Evolutionary conservation across 2,113 vertebrate species (phyloP).

Genomic region (Rhabdornis inornatus): DNA sequence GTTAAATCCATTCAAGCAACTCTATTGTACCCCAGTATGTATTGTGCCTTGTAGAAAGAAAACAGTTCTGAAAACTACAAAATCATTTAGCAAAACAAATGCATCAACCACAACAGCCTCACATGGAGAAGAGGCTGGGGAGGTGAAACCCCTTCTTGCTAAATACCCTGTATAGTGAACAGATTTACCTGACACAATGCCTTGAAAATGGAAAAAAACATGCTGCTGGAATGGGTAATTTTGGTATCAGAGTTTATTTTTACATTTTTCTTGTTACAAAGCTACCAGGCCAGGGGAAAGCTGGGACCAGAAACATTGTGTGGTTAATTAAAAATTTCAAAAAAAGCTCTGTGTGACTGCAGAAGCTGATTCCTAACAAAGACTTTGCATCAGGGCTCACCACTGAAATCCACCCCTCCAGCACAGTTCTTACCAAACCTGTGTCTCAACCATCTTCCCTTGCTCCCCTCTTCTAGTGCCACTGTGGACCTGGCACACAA

Average conservation of each 20-base stretch:
- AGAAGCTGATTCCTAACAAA: not conserved
- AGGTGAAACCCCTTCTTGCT: not conserved
- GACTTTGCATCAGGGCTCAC: not conserved
- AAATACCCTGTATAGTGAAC: not conserved
- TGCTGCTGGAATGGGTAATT: not conserved
- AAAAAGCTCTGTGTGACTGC: not conserved
- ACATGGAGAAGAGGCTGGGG: not conserved
- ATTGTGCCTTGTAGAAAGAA: not conserved
- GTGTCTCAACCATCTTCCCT: not conserved
- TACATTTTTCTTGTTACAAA: not conserved
- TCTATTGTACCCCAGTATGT: not conserved
- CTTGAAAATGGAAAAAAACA: not conserved
- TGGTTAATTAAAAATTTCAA: not conserved
- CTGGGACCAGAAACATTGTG: not conserved
- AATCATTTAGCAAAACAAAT: slow-evolving; percentile 49
- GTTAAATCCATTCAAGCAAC: not conserved
- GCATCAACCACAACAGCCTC: not conserved
- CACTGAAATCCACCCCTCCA: not conserved
- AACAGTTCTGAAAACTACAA: not conserved
- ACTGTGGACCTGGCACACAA: not conserved
- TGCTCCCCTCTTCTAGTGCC: not conserved
- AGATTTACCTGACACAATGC: not conserved
- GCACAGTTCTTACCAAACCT: not conserved
- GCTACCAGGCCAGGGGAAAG: not conserved
- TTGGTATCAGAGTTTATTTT: not conserved